phyloP scores from a whole-genome alignment of 2,888 invertebrate genomes.

The Ophraella communa region DNA sequence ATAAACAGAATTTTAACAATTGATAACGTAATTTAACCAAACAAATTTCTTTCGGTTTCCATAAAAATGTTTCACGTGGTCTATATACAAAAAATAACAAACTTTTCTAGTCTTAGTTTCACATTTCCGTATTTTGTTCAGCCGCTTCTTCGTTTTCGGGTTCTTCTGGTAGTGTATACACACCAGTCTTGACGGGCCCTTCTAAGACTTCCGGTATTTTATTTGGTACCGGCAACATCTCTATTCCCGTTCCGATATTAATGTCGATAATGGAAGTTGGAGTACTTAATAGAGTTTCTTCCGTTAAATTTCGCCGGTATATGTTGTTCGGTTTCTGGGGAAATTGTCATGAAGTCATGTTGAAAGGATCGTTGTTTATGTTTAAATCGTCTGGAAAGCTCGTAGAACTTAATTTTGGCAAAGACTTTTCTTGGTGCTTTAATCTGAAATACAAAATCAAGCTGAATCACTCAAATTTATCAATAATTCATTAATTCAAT shows the following conservation, averaged over 20 bases:
- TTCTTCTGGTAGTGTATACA: constrained; percentile 65
- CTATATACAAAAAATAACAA: neutral
- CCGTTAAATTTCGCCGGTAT: constrained; percentile 66
- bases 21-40: too few relatives aligned
- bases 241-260: constrained; percentile 31
- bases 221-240: constrained; percentile 51
- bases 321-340: constrained; percentile 57
- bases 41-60: neutral
- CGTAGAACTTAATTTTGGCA: constrained; percentile 57
- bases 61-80: neutral
- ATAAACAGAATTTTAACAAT: too few relatives aligned
- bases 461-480: too few relatives aligned
- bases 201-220: constrained; percentile 48
- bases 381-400: constrained; percentile 69
- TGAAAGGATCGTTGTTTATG: constrained; percentile 69
- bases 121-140: constrained; percentile 60
- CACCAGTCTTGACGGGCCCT: constrained; percentile 61
- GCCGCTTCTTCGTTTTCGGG: constrained; percentile 63
- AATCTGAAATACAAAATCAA: constrained; percentile 41
- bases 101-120: constrained; percentile 7
- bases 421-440: constrained; percentile 68
- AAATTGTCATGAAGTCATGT: constrained; percentile 78
- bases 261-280: constrained; percentile 60
- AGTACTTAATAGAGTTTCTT: constrained; percentile 66
- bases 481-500: too few relatives aligned